Evolutionary conservation across 2,797 vertebrate genomes (phyloP), one percentile per base, ranked within the genome.

Genomic region (Anabas testudineus): DNA sequence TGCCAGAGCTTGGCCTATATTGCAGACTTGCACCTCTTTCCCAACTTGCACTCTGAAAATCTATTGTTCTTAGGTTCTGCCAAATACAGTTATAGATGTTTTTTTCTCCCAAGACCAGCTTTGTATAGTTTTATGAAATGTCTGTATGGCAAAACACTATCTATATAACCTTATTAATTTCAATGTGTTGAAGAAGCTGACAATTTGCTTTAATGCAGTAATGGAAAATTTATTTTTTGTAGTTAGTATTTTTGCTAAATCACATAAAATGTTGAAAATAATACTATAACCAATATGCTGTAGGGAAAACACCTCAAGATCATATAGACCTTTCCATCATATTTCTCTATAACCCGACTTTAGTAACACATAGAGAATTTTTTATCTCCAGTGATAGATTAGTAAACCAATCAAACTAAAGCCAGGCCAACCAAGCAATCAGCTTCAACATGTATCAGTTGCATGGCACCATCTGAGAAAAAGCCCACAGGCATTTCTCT

Each of bases 111-210:
- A 16, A 13, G 2, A 58, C 6, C 19, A 46, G 24, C 12, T 41
- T 16, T 30, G 14, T 49, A 32, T 34, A n/a, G 62, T 7, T 46
- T 63, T 8, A 28, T 55, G 32, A 55, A 68, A 69, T 52, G 60
- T 69, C 46, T 73, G 54, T 54, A 24, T 66, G 24, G 34, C 10
- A 46, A 53, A 45, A 76, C 5, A 43, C 55, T n/a, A n/a, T n/a
- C n/a, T n/a, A n/a, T n/a, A n/a, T n/a, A n/a, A n/a, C n/a, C n/a
- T n/a, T n/a, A n/a, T n/a, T n/a, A n/a, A n/a, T n/a, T n/a, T n/a
- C n/a, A n/a, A n/a, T n/a, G n/a, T n/a, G n/a, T n/a, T n/a, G n/a
- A n/a, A n/a, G n/a, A n/a, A 7, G 39, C 16, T 16, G 13, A 14
- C 2, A 1, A 16, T 13, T 39, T 39, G 13, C 5, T 15, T 39